Percentiles rank a stretch among this genome's conserved stretches.
phyloP scores from a whole-genome alignment of 35 echinoderm and acorn worm genomes.

The Amphiura filiformis region DNA sequence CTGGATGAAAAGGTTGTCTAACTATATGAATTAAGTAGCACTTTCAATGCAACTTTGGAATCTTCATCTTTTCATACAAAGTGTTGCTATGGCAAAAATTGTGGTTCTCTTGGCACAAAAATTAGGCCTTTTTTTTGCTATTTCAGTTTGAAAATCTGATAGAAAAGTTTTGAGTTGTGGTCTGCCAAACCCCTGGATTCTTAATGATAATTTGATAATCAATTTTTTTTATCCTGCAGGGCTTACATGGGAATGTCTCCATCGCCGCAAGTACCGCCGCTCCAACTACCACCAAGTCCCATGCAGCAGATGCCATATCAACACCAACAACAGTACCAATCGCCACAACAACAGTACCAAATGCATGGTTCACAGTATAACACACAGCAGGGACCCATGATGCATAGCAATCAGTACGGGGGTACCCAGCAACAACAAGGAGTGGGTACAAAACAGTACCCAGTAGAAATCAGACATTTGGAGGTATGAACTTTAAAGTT shows the following conservation, averaged over 20 bases:
- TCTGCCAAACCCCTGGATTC: too few relatives aligned
- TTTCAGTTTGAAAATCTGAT: too few relatives aligned
- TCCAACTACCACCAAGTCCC: slow-evolving; percentile 7
- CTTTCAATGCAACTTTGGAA: too few relatives aligned
- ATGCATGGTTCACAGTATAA: neutral
- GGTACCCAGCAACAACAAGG: slow-evolving; percentile 5
- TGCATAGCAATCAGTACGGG: slow-evolving; percentile 6
- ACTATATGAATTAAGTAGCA: too few relatives aligned
- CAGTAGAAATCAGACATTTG: slow-evolving; percentile 75
- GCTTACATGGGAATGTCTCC: neutral
- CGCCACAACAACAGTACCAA: slow-evolving; percentile 17
- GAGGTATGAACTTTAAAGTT: slow-evolving; percentile 24
- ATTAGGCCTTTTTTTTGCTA: too few relatives aligned
- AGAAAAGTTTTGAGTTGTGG: too few relatives aligned
- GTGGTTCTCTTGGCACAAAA: too few relatives aligned
- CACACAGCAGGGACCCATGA: neutral
- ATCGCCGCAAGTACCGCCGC: neutral
- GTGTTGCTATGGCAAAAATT: too few relatives aligned
- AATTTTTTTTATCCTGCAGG: neutral
- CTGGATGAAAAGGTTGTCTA: too few relatives aligned
- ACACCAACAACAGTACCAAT: neutral
- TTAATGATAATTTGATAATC: too few relatives aligned
- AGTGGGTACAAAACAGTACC: slow-evolving; percentile 23
- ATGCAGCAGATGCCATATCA: neutral
- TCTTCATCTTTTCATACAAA: too few relatives aligned